phyloP scores from a whole-genome alignment of 2,797 vertebrate genomes.

The Notolepis coatsorum region DNA sequence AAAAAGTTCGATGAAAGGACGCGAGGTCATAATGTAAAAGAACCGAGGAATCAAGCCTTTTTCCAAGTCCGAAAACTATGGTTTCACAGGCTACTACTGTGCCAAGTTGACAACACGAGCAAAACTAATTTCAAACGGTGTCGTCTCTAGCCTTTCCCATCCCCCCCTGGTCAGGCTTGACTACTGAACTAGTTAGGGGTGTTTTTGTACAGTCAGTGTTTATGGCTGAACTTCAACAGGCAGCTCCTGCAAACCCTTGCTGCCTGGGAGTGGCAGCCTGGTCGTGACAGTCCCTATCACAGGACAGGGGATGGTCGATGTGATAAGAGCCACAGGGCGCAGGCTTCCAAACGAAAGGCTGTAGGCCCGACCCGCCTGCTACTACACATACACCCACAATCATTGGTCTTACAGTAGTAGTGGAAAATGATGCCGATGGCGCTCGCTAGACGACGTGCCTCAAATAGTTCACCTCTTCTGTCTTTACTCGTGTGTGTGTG shows the following conservation, averaged over 20 bases:
- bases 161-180: neutral
- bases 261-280: constrained; percentile 72
- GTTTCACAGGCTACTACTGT: constrained; percentile 17
- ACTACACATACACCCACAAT: constrained; percentile 36
- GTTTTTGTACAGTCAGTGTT: constrained; percentile 39
- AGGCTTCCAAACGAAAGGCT: constrained; percentile 56
- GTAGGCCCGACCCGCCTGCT: constrained; percentile 20
- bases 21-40: constrained; percentile 32
- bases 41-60: neutral
- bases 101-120: constrained; percentile 23
- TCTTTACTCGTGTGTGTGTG: constrained; percentile 34
- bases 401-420: constrained; percentile 43
- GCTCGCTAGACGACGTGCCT: constrained; percentile 30
- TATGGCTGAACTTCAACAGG: constrained; percentile 34
- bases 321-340: constrained; percentile 75
- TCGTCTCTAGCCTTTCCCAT: constrained; percentile 8
- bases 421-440: constrained; percentile 71
- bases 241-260: constrained; percentile 22
- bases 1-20: constrained; percentile 38
- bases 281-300: constrained; percentile 69
- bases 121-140: neutral
- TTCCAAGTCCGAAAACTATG: no score
- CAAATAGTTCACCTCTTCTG: constrained; percentile 64
- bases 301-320: constrained; percentile 63
- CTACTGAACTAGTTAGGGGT: constrained; percentile 33